phyloP scores from a whole-genome alignment of 2,797 vertebrate species.

The Pangasius macronema region DNA sequence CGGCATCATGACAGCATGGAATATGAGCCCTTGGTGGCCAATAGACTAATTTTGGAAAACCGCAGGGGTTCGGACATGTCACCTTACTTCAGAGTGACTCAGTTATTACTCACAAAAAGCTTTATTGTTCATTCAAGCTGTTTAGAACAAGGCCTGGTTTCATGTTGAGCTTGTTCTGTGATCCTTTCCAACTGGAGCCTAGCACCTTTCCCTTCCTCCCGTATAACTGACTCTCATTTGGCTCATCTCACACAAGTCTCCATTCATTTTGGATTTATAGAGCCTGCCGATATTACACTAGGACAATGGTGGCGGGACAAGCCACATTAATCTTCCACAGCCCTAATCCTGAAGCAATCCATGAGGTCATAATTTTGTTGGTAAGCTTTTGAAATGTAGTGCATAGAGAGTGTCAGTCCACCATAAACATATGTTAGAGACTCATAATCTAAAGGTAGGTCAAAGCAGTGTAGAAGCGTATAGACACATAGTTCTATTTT shows the following conservation, averaged over 20 bases:
- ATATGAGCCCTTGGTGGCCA: neutral
- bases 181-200: conserved; percentile 49
- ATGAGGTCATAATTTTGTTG: conserved; percentile 57
- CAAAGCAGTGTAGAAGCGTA: neutral
- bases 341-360: conserved; percentile 43
- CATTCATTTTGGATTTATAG: conserved; percentile 67
- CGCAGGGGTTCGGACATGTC: neutral
- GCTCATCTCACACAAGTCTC: conserved; percentile 65
- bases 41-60: conserved; percentile 7
- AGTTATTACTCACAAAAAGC: conserved; percentile 22
- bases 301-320: conserved; percentile 60
- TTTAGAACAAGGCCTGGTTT: conserved; percentile 28
- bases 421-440: neutral
- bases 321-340: conserved; percentile 64
- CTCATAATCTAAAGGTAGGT: neutral
- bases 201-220: conserved; percentile 36
- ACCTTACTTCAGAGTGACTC: conserved; percentile 9
- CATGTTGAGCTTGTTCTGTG: conserved; percentile 16
- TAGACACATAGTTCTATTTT: neutral
- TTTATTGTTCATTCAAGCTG: conserved; percentile 11
- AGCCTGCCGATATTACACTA: conserved; percentile 65
- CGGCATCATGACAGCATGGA: neutral
- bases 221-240: conserved; percentile 37
- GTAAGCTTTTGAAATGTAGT: conserved; percentile 39
- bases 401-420: neutral